These are phyloP conservation scores for Ptychoptera albimana DNA, from an alignment of 2,888 invertebrate species.

Conservation along the genomic window DNA sequence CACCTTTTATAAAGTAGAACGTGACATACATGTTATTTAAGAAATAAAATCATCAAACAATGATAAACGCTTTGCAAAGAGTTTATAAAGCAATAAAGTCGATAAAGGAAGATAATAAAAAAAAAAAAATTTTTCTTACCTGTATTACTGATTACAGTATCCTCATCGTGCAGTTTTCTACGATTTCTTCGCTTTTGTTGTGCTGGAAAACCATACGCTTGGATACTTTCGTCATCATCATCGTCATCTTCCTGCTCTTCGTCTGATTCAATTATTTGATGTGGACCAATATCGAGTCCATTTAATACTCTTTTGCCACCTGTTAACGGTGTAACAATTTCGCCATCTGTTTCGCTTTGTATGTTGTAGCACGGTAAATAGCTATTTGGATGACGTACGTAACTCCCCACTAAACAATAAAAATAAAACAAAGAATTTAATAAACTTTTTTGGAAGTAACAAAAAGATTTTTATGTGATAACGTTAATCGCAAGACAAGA, in stretches of 20 bases:
- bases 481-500: conserved; percentile 14
- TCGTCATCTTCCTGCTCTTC: conserved; percentile 13
- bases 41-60: neutral
- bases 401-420: conserved; percentile 39
- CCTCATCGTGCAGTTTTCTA: conserved; percentile 20
- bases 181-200: conserved; percentile 23
- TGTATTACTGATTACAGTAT: conserved; percentile 13
- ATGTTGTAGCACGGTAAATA: conserved; percentile 60
- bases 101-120: neutral
- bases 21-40: neutral
- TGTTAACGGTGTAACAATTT: conserved; percentile 21
- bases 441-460: neutral
- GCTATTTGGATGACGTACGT: conserved; percentile 68
- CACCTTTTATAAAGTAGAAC: conserved; percentile 33
- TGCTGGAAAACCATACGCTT: conserved; percentile 34
- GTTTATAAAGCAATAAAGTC: too few species aligned
- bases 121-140: conserved; percentile 10
- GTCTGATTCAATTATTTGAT: conserved; percentile 27
- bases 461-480: neutral
- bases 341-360: conserved; percentile 47
- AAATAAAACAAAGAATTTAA: neutral
- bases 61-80: neutral
- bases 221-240: conserved; percentile 20
- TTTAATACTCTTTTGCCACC: conserved; percentile 15
- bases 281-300: conserved; percentile 12